Base-by-base conservation (phyloP, 2,113 vertebrate genomes). In the Piprites chloris region DNA sequence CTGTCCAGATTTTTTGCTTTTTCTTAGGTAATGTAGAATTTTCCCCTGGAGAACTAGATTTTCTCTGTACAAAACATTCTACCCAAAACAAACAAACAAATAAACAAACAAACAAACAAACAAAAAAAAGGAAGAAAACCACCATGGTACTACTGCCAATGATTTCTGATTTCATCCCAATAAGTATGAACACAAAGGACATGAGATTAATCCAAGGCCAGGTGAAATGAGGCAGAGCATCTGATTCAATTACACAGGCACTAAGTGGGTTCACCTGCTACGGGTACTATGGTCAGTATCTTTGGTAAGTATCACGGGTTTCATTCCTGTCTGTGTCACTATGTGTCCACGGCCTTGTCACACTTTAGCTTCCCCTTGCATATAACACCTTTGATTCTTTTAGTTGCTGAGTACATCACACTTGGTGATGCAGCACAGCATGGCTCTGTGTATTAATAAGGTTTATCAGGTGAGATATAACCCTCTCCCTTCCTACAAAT, bases 71-170 rank as follows among this genome's bases (percentile, higher is more conserved):
- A 5, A 90, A 92, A 39, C 3, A 58, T 14, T 18, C 52, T 24
- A 42, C 52, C 47, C 39, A 85, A 58, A 75, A 53, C n/a, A n/a
- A 37, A 30, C 8, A 46, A 20, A 35, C 24, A 9, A 10, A 35
- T 5, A 33, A 0, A 20, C 53, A 15, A 62, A 63, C 30, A 66
- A 63, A 24, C 26, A 10, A 11, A 37, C 4, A n/a, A 0, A 20
- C 46, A 15, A 53, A 72, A 59, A 16, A 3, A 5, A 16, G 39
- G 81, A 52, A 75, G n/a, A 52, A n/a, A 37, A 32, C 22, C 15
- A 46, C 16, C 4, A 59, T 13, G 3, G 3, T 24, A 49, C 22
- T 33, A 32, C 44, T 65, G n/a, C 12, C 5, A 82, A 5, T 19
- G 5, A 73, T 12, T 79, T 46, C 39, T 67, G 39, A 71, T 67